Percentiles rank a stretch among this genome's conserved stretches.
phyloP scores from a whole-genome alignment of 2,113 vertebrate species.

The Urocynchramus pylzowi region DNA sequence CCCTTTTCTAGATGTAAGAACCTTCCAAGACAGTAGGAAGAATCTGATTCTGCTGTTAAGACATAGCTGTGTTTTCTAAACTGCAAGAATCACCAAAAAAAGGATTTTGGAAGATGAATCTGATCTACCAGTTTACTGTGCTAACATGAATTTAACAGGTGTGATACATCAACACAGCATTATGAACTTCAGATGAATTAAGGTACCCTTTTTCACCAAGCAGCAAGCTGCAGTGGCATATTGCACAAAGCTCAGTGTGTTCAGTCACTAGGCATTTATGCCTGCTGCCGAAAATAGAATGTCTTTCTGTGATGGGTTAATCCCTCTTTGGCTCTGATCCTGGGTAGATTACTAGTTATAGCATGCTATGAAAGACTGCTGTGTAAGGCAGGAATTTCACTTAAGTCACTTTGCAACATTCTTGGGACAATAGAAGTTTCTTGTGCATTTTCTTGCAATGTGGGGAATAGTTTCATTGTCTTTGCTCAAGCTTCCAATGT shows the following conservation, averaged over 20 bases:
- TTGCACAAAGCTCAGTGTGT: conserved; percentile 48
- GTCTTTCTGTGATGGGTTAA: conserved; percentile 77
- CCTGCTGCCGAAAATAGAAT: conserved; percentile 74
- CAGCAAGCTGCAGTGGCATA: not conserved
- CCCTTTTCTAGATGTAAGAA: not conserved
- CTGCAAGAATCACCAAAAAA: not conserved
- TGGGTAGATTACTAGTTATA: conserved; percentile 72
- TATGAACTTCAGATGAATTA: not conserved
- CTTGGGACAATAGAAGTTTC: not conserved
- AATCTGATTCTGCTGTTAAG: not conserved
- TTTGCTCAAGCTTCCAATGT: not conserved
- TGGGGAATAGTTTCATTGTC: not conserved
- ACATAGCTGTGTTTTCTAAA: not conserved
- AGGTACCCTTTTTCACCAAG: conserved; percentile 4
- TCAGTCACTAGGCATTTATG: conserved; percentile 69
- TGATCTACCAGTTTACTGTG: not conserved
- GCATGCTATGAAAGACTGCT: conserved; percentile 53
- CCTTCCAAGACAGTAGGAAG: not conserved
- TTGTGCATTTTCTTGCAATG: not conserved
- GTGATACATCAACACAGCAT: not conserved
- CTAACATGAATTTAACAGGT: not conserved
- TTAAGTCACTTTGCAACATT: conserved; percentile 54
- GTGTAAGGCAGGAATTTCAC: conserved; percentile 52
- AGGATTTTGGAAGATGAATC: not conserved
- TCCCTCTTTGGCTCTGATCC: conserved; percentile 73